phyloP scores from a whole-genome alignment of 2,797 vertebrate genomes.

The Pantherophis alleghaniensis region DNA sequence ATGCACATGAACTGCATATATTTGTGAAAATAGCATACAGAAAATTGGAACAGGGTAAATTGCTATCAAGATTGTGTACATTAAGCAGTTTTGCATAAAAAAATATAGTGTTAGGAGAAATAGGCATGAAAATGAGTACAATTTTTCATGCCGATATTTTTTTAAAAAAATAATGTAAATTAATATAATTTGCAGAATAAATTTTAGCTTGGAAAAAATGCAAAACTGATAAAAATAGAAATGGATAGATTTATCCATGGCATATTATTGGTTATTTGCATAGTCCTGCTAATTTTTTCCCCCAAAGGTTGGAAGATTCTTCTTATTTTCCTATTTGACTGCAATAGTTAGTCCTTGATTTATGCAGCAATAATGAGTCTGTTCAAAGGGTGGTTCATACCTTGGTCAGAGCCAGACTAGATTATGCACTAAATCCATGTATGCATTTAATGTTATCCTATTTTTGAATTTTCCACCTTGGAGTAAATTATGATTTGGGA shows the following conservation, averaged over 20 bases:
- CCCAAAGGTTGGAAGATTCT: background rate
- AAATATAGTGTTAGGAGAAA: background rate
- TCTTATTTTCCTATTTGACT: background rate
- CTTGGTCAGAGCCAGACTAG: background rate
- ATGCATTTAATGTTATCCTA: background rate
- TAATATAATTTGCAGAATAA: background rate
- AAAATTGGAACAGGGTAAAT: background rate
- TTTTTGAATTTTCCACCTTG: background rate
- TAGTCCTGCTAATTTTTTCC: background rate
- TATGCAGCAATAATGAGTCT: background rate
- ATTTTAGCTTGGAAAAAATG: background rate
- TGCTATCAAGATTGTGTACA: background rate
- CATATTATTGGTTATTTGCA: background rate
- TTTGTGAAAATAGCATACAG: background rate
- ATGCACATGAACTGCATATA: background rate
- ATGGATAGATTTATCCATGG: background rate
- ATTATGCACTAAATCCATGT: background rate
- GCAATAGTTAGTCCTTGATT: background rate
- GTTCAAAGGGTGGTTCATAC: background rate
- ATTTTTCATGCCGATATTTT: background rate
- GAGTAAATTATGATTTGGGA: background rate
- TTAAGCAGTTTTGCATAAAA: background rate
- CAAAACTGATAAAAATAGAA: background rate
- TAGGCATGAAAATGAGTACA: background rate
- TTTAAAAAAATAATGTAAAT: background rate